Evolutionary conservation across 2,888 invertebrate species (phyloP), one percentile per base, ranked within the genome.

Genomic region (Podabrus alpinus): DNA sequence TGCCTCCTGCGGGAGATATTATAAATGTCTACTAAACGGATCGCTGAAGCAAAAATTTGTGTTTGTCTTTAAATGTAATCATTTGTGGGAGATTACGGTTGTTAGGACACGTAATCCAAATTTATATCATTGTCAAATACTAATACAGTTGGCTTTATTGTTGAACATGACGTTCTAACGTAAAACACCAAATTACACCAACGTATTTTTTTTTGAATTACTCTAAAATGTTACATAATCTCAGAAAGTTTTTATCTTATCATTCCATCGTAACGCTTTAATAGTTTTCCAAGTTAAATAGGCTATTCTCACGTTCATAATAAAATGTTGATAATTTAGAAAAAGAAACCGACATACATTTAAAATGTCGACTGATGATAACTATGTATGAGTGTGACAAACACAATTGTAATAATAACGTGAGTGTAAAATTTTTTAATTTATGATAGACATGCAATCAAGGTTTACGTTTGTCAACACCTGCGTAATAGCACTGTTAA

Each of bases 21-120:
- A 84, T 83, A 79, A 81, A 83, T 80, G 84, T 83, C 82, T 81
- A 82, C 83, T 82, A 83, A n/a, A 19, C 82, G 79, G 83, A 80
- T 83, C 83, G 82, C 75, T 82, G 83, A 81, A 83, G 83, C 84
- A 84, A 85, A 84, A 84, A 84, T 84, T 82, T 83, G 84, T 83
- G 83, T 85, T 84, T 84, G 84, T 85, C 84, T 83, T 83, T 82
- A 82, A 84, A 83, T 84, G 82, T 84, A 84, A 84, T 84, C 84
- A 84, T 83, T 83, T 45, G 84, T 82, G 83, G 84, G 80, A 84
- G 83, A 85, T 85, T 85, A 84, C 80, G 82, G 83, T 83, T 83
- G 80, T 82, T 83, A 80, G 83, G 80, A 82, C 78, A 80, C 79
- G 82, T 83, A 84, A 84, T 84, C 84, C 81, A 80, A 82, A 84